A percentile compares a stretch with the other conserved stretches of the same genome.
phyloP scores from a whole-genome alignment of 2,797 vertebrate species.

The Arctocebus calabarensis region DNA sequence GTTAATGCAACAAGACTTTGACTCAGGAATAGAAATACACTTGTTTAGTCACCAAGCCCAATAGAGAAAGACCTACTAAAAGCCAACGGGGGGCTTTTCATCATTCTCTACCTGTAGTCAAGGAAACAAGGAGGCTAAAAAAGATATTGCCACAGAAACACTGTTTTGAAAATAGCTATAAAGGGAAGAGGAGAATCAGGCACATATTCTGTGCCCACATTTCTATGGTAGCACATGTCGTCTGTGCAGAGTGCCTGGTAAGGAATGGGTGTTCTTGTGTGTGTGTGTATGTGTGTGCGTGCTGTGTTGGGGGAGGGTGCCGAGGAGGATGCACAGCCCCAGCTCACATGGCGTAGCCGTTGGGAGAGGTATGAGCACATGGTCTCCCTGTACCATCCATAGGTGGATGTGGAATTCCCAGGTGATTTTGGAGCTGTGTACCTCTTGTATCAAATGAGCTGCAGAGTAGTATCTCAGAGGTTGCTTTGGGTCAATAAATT shows the following conservation, averaged over 20 bases:
- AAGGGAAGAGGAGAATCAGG: constrained; percentile 51
- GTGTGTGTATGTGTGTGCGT: background rate
- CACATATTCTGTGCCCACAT: background rate
- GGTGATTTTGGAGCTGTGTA: background rate
- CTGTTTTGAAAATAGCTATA: constrained; percentile 71
- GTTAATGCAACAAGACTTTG: constrained; percentile 2
- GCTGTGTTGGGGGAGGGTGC: background rate
- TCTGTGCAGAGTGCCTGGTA: background rate
- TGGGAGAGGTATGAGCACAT: background rate
- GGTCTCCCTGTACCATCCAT: background rate
- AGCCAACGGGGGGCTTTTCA: constrained; percentile 35
- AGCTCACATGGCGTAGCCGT: background rate
- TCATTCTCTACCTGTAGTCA: constrained; percentile 75
- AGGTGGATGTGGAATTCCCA: background rate
- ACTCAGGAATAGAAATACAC: background rate
- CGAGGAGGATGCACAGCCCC: background rate
- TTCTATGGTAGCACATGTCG: constrained; percentile 49
- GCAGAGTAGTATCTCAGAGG: background rate
- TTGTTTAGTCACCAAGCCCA: constrained; percentile 14
- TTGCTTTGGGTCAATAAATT: background rate
- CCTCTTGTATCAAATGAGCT: background rate
- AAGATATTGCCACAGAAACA: constrained; percentile 71
- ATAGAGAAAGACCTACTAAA: constrained; percentile 45
- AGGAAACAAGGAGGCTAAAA: constrained; percentile 80
- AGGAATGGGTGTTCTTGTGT: background rate